These are phyloP conservation scores for Anorthoa munda DNA, from an alignment of 2,888 invertebrate genomes.

Conservation along the genomic window DNA sequence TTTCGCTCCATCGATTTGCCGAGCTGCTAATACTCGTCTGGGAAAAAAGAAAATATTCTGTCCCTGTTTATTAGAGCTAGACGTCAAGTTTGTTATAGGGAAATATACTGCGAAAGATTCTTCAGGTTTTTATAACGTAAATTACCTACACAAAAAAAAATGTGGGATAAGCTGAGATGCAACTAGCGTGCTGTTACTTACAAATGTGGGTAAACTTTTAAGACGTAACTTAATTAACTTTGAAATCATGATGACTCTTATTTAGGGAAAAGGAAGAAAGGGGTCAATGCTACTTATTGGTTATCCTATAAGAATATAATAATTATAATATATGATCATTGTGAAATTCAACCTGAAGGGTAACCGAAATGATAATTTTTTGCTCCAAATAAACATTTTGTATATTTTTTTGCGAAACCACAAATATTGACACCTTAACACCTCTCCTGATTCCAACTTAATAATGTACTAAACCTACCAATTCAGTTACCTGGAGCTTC, in stretches of 20 bases:
- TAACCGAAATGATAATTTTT: too few species aligned
- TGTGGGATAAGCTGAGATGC: background rate
- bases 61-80: slow-evolving; percentile 8
- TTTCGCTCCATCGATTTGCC: slow-evolving; percentile 55
- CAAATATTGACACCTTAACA: too few species aligned
- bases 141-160: too few species aligned
- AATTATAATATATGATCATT: too few species aligned
- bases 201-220: background rate
- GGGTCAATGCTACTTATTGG: background rate
- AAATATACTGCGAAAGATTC: background rate
- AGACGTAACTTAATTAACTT: background rate
- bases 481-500: background rate
- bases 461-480: background rate
- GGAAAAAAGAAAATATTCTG: background rate
- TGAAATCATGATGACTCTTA: background rate
- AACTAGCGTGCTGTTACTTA: background rate
- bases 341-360: too few species aligned
- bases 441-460: background rate
- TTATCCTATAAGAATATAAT: too few species aligned
- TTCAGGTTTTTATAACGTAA: background rate
- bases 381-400: too few species aligned
- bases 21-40: slow-evolving; percentile 7
- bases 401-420: too few species aligned
- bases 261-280: background rate
- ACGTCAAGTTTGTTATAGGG: background rate